Evolutionary conservation across 2,888 invertebrate genomes (phyloP), one percentile per base, ranked within the genome.

Genomic region (Callinectes sapidus): DNA sequence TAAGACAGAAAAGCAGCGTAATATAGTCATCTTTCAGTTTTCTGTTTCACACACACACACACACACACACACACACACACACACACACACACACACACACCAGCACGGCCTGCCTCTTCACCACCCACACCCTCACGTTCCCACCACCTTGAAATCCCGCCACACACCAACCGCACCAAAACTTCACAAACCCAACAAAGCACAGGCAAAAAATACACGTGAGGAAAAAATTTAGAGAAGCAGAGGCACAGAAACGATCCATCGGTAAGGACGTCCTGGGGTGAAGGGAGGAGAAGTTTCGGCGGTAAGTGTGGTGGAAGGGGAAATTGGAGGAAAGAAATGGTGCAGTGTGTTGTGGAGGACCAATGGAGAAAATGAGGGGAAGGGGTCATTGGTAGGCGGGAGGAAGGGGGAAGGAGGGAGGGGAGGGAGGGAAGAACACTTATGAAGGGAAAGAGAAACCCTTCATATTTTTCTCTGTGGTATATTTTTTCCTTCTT

Each of bases 211-310:
- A 71, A 28, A 71, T 23, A 71, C 23, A 10, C 71, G 10, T 28
- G n/a, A 28, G 10, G 10, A 71, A 71, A 71, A 71, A 71, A 71
- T 8, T 71, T 28, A 71, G n/a, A 71, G n/a, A 71, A 71, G n/a
- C 28, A 71, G 71, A 71, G 28, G 28, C 71, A 71, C 71, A 71
- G n/a, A 13, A 71, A 71, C 71, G 71, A 71, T 71, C 71, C 71
- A 71, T 71, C 71, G 71, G 71, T 2, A 10, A n/a, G 71, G 28
- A 71, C 71, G 71, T 71, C 71, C 13, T 10, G n/a, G 28, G 71
- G 71, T 71, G 71, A 71, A 71, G 71, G 28, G 8, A 71, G 71
- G 10, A 71, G 71, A 48, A 48, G 48, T 48, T 71, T 71, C 23
- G 10, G 71, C 23, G 71, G 71, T 71, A 71, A 71, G 71, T 0